These are phyloP conservation scores for Beris morrisii DNA, from an alignment of 2,888 invertebrate species.

Conservation along the genomic window DNA sequence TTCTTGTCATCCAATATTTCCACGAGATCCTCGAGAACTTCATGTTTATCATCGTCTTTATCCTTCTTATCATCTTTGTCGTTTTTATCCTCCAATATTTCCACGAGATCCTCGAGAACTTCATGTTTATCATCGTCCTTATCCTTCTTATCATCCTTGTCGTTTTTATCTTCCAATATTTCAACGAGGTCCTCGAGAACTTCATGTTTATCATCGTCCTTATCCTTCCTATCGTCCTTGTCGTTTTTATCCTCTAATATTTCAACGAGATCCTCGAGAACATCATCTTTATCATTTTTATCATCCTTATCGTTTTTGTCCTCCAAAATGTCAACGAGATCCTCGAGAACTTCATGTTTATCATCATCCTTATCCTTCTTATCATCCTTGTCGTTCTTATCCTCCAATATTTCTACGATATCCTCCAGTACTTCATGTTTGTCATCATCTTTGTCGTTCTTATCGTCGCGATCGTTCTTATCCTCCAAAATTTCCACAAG, in stretches of 20 bases:
- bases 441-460: not conserved
- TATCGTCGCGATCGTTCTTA: not conserved
- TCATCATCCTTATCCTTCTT: not conserved
- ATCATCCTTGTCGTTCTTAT: not conserved
- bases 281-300: conserved; percentile 17
- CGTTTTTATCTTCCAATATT: not conserved
- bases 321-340: no score
- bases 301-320: conserved; percentile 15
- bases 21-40: not conserved
- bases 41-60: conserved; percentile 1
- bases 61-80: conserved; percentile 24
- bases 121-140: not conserved
- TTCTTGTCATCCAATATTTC: conserved; percentile 9
- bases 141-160: conserved; percentile 23
- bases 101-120: no score
- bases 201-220: conserved; percentile 42
- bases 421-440: not conserved
- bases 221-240: conserved; percentile 14
- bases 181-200: no score
- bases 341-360: not conserved
- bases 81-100: not conserved
- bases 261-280: not conserved
- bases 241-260: conserved; percentile 9
- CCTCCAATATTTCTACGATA: no score
- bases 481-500: not conserved